Evolutionary conservation across 2,888 invertebrate genomes (phyloP).

Genomic region (Melieria crassipennis): DNA sequence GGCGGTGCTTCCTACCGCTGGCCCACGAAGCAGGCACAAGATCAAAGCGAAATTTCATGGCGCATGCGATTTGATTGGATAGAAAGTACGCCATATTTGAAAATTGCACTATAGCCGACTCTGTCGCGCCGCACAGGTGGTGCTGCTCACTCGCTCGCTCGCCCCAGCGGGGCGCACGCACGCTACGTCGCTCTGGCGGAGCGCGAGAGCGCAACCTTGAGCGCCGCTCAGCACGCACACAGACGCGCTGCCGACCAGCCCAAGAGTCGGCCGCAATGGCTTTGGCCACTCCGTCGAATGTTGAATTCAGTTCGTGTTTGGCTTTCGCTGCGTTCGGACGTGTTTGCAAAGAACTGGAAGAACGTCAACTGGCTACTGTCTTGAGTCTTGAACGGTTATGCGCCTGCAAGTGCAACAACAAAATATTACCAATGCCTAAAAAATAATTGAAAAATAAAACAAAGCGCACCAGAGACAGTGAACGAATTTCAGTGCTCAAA

Average conservation of each 20-base stretch:
- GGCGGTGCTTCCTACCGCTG: no score
- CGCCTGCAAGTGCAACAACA: slow-evolving; percentile 33
- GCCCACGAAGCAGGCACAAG: slow-evolving; percentile 17
- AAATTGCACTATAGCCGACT: slow-evolving; percentile 54
- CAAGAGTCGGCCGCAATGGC: no score
- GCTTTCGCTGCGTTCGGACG: slow-evolving; percentile 61
- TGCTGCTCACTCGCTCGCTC: slow-evolving; percentile 37
- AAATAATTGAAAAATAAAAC: slow-evolving; percentile 17
- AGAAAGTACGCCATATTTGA: slow-evolving; percentile 65
- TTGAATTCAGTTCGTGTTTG: slow-evolving; percentile 63
- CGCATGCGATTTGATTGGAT: slow-evolving; percentile 66
- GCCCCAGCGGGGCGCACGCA: background rate
- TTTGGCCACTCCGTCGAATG: background rate
- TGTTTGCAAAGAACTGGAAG: slow-evolving; percentile 50
- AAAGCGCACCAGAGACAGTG: slow-evolving; percentile 30
- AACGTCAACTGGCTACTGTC: background rate
- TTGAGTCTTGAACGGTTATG: slow-evolving; percentile 8
- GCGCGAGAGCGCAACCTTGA: slow-evolving; percentile 26
- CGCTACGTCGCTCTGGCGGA: slow-evolving; percentile 15
- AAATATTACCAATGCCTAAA: slow-evolving; percentile 28
- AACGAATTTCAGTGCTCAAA: background rate
- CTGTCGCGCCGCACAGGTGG: slow-evolving; percentile 44
- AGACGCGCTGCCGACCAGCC: background rate
- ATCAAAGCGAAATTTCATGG: slow-evolving; percentile 44
- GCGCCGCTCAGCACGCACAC: background rate